Conservation (phyloP, 2,113 vertebrate genomes). For the Rhinopithecus roxellana region DNA sequence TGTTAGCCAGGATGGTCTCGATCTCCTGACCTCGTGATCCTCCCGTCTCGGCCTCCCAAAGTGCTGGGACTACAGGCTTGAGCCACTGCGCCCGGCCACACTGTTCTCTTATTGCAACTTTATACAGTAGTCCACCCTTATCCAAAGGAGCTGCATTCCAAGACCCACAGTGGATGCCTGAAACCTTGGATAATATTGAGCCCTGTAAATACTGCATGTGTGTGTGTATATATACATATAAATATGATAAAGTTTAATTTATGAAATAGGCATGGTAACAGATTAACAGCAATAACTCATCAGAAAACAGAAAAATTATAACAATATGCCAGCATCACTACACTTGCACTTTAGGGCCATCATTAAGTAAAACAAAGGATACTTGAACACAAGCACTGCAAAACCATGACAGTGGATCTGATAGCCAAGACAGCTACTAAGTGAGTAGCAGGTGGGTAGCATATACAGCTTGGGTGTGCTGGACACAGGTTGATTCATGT, state of each 20-base stretch:
- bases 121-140: not conserved
- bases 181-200: not conserved
- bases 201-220: not conserved
- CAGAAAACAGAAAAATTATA: not conserved
- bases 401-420: too few relatives aligned
- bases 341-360: not conserved
- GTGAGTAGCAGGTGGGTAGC: not conserved
- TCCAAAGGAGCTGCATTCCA: not conserved
- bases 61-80: too few relatives aligned
- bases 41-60: too few relatives aligned
- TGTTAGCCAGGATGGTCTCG: too few relatives aligned
- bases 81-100: too few relatives aligned
- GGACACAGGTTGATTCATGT: not conserved
- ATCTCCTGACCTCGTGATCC: too few relatives aligned
- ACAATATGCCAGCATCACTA: not conserved
- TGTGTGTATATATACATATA: not conserved
- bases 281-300: not conserved
- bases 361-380: not conserved
- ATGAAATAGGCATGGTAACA: not conserved
- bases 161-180: not conserved
- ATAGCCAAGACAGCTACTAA: not conserved
- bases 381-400: not conserved
- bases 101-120: not conserved
- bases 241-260: not conserved
- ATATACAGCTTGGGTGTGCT: not conserved